Base-by-base conservation (phyloP, 2,113 vertebrate genomes). In the Lepisosteus oculatus region DNA sequence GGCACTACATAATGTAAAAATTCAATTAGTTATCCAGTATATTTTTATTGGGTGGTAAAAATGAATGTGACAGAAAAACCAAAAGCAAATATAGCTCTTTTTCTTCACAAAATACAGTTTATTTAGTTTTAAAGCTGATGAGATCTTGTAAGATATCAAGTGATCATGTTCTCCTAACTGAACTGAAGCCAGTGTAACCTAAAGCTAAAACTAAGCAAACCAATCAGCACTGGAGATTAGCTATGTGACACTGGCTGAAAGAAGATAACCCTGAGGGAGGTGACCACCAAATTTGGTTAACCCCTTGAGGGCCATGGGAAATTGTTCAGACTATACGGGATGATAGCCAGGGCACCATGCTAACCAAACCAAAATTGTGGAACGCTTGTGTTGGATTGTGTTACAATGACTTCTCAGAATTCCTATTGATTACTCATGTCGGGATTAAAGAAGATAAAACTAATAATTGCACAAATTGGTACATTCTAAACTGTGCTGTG, bases 151-250 rank as follows among this genome's bases (percentile, higher is more conserved):
- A 29, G 17, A 29, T 1, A 29, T 29, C 17, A 29, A 29, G 17
- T 29, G 17, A 43, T 66, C 47, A 67, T 62, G 56, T 57, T 56
- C 72, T 59, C 51, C 59, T 71, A 47, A 29, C 64, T 62, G 74
- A 71, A 56, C 64, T 8, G n/a, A 8, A 29, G 74, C 69, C 74
- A 75, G 63, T 47, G 65, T 44, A 15, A 67, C 45, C 41, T n/a
- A 63, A 67, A 61, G 65, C 69, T 69, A 71, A 67, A 43, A 71
- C 54, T 41, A 68, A 72, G 43, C 70, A 72, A 51, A 41, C 55
- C 65, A 29, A 43, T 62, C 43, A 13, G 55, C 43, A 14, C 41
- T 59, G 69, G 17, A 15, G 9, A n/a, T 12, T 45, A 6, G 47
- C 47, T 51, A 51, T 9, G 8, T 9, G 47, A 61, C 56, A 51